These are phyloP conservation scores for Elanoides forficatus DNA, from an alignment of 2,113 vertebrate genomes.

Conservation along the genomic window DNA sequence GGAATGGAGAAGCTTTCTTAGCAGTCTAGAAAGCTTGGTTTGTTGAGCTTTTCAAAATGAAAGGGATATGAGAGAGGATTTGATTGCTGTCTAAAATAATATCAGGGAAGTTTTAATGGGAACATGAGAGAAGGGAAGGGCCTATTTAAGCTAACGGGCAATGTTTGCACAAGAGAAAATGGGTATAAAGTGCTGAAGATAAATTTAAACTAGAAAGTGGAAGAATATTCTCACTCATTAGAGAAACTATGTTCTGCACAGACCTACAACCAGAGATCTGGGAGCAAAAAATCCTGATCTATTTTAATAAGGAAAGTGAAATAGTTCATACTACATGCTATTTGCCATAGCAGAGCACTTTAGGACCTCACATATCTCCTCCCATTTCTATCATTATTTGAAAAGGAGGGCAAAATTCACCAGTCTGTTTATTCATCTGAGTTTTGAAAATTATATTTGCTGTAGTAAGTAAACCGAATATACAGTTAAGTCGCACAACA, in stretches of 20 bases:
- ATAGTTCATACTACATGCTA: background rate
- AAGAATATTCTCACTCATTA: background rate
- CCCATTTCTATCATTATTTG: background rate
- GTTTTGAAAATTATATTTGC: background rate
- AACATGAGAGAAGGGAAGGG: background rate
- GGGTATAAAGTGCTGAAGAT: background rate
- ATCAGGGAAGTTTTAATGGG: background rate
- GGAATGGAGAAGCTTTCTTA: background rate
- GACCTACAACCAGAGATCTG: background rate
- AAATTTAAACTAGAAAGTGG: background rate
- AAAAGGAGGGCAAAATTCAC: background rate
- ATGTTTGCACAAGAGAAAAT: background rate
- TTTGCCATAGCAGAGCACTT: background rate
- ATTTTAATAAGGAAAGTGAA: background rate
- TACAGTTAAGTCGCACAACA: background rate
- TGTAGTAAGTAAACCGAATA: background rate
- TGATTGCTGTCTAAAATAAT: background rate
- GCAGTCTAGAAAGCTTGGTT: background rate
- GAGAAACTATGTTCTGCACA: background rate
- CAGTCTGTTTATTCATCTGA: background rate
- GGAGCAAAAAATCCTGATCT: background rate
- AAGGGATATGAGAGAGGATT: background rate
- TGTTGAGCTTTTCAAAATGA: background rate
- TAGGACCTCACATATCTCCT: background rate
- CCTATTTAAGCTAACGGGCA: background rate